A percentile compares a stretch with the other conserved stretches of the same genome.
These are phyloP conservation scores for Brevimyrus niger DNA, from an alignment of 2,113 vertebrate species.

Conservation along the genomic window DNA sequence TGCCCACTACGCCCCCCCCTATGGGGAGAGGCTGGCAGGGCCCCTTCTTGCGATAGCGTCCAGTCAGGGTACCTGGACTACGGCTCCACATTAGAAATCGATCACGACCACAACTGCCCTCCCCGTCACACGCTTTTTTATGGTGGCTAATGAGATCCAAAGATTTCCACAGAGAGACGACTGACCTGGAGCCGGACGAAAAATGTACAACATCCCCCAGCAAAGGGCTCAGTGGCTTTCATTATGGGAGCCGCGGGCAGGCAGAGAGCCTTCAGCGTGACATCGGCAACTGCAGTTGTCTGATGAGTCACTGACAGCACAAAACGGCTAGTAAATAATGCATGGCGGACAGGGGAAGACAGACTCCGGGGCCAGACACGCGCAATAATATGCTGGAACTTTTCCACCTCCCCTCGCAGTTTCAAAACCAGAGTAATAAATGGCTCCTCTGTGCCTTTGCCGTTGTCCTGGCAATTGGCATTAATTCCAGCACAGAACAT, in stretches of 20 bases:
- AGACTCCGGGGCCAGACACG: slow-evolving; percentile 31
- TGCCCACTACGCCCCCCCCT: not conserved
- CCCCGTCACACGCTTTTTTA: not conserved
- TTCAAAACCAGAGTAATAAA: slow-evolving; percentile 25
- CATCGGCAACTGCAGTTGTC: slow-evolving; percentile 51
- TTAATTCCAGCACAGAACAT: slow-evolving; percentile 34
- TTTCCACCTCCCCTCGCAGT: not conserved
- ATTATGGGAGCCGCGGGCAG: not conserved
- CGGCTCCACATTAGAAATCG: slow-evolving; percentile 5
- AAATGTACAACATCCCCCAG: not conserved
- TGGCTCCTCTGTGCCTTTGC: slow-evolving; percentile 30
- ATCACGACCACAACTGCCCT: not conserved
- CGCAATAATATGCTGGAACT: not conserved
- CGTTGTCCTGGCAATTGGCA: slow-evolving; percentile 40
- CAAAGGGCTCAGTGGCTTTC: slow-evolving; percentile 12
- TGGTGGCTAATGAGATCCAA: slow-evolving; percentile 13
- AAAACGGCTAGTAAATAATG: slow-evolving; percentile 59
- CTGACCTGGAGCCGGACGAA: slow-evolving; percentile 5
- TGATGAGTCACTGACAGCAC: slow-evolving; percentile 43
- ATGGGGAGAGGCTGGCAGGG: not conserved
- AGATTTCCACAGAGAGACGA: slow-evolving; percentile 18
- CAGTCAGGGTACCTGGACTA: not conserved
- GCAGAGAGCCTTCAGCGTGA: slow-evolving; percentile 21
- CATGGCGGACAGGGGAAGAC: slow-evolving; percentile 39
- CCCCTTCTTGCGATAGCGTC: not conserved